Evolutionary conservation across 2,797 vertebrate genomes (phyloP).

Genomic region (Spatula clypeata): DNA sequence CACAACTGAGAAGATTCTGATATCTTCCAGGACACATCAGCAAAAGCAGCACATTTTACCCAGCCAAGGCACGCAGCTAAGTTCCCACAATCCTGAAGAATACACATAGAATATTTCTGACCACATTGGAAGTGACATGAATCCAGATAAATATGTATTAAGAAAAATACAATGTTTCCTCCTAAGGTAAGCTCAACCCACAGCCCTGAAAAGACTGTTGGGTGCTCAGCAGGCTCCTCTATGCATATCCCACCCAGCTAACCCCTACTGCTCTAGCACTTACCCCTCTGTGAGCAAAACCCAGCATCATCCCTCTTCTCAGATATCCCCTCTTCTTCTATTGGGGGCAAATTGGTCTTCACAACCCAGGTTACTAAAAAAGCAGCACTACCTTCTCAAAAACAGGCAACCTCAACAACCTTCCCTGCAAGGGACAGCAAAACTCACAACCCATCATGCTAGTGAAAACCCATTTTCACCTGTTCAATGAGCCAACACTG

Average conservation of each 20-base stretch:
- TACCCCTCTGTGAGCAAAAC: background rate
- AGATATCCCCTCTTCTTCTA: rapidly evolving
- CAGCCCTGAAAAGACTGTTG: background rate
- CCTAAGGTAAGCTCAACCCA: background rate
- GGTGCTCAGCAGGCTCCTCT: background rate
- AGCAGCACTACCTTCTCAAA: background rate
- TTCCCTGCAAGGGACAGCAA: rapidly evolving
- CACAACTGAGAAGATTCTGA: background rate
- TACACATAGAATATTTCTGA: rapidly evolving
- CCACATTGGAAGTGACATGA: rapidly evolving
- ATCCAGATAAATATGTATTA: rapidly evolving
- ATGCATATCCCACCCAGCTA: rapidly evolving
- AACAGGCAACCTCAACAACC: background rate
- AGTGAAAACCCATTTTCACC: background rate
- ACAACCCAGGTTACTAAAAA: rapidly evolving
- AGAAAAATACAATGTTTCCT: background rate
- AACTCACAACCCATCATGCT: rapidly evolving
- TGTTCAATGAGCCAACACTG: rapidly evolving
- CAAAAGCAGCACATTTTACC: background rate
- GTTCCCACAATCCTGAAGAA: background rate
- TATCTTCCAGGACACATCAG: background rate
- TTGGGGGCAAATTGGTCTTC: rapidly evolving
- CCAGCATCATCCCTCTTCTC: rapidly evolving
- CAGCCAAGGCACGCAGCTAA: background rate
- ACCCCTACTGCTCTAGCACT: background rate